Evolutionary conservation across 1,140 invertebrate genomes (phyloP).

Genomic region (Drosophila lini): DNA sequence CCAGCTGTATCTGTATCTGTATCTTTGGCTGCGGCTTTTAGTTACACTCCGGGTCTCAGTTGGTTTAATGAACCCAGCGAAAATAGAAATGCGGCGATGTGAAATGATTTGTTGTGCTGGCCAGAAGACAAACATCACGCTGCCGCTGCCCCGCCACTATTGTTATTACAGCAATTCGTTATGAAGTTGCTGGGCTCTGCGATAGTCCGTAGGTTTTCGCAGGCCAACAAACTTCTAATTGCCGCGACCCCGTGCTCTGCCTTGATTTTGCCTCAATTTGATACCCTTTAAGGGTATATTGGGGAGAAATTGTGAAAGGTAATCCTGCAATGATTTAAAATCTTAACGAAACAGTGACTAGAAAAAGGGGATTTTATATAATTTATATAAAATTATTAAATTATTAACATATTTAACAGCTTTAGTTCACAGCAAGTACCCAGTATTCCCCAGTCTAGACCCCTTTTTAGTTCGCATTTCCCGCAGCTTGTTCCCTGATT

Average conservation of each 20-base stretch:
- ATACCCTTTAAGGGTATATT: constrained; percentile 9
- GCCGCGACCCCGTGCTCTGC: constrained; percentile 34
- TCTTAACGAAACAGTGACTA: background rate
- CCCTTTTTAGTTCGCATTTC: background rate
- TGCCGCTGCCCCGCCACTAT: constrained; percentile 25
- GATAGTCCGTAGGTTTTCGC: constrained; percentile 39
- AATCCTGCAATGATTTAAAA: background rate
- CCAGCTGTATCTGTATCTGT: constrained; percentile 26
- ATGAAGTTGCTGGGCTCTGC: constrained; percentile 33
- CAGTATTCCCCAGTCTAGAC: background rate
- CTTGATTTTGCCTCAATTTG: constrained; percentile 11
- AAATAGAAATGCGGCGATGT: constrained; percentile 60
- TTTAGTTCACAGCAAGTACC: background rate
- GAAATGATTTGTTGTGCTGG: constrained; percentile 72
- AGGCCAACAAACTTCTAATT: constrained; percentile 79
- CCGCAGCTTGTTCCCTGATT: constrained; percentile 14
- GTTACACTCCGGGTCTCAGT: constrained; percentile 61
- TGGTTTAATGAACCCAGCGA: constrained; percentile 77
- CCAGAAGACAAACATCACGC: constrained; percentile 61
- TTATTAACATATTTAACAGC: too few relatives aligned
- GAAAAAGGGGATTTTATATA: background rate
- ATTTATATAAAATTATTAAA: background rate
- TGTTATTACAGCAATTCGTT: constrained; percentile 74
- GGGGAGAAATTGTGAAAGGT: background rate
- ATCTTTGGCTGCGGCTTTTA: constrained; percentile 48